These are phyloP conservation scores for Vimba vimba DNA, from an alignment of 2,113 vertebrate genomes.

Conservation along the genomic window DNA sequence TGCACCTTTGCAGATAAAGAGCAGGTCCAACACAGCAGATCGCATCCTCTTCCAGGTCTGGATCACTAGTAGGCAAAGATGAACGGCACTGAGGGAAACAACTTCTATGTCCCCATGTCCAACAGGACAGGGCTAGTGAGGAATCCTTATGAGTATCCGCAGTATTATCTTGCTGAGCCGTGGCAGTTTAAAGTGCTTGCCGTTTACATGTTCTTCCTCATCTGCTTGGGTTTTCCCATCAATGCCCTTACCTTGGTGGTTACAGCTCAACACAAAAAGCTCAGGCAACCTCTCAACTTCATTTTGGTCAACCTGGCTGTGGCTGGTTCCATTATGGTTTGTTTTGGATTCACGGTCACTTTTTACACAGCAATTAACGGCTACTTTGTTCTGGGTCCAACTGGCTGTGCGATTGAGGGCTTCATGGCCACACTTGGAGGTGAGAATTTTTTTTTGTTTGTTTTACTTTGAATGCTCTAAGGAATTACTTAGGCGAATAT, in stretches of 20 bases:
- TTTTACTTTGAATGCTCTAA: conserved; percentile 69
- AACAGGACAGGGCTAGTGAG: conserved; percentile 82
- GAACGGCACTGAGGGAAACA: conserved; percentile 82
- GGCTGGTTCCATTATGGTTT: conserved; percentile 73
- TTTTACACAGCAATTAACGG: conserved; percentile 72
- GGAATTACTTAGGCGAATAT: neutral
- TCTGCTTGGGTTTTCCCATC: conserved; percentile 75
- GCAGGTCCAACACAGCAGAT: neutral
- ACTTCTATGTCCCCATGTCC: conserved; percentile 84
- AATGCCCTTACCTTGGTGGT: conserved; percentile 74
- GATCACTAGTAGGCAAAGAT: conserved; percentile 53
- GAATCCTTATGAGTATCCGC: conserved; percentile 79
- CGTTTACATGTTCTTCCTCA: conserved; percentile 80
- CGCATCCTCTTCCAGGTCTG: neutral
- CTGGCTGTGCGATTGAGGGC: conserved; percentile 72
- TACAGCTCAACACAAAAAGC: conserved; percentile 80
- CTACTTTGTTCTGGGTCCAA: conserved; percentile 74
- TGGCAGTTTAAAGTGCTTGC: conserved; percentile 71
- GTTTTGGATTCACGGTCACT: conserved; percentile 76
- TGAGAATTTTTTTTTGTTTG: conserved; percentile 72
- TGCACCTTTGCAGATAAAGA: neutral
- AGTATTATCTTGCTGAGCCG: conserved; percentile 80
- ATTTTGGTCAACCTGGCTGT: conserved; percentile 77
- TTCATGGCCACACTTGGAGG: conserved; percentile 79
- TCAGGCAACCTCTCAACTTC: conserved; percentile 81